phyloP scores from a whole-genome alignment of 2,888 invertebrate species.

The Blera fallax region DNA sequence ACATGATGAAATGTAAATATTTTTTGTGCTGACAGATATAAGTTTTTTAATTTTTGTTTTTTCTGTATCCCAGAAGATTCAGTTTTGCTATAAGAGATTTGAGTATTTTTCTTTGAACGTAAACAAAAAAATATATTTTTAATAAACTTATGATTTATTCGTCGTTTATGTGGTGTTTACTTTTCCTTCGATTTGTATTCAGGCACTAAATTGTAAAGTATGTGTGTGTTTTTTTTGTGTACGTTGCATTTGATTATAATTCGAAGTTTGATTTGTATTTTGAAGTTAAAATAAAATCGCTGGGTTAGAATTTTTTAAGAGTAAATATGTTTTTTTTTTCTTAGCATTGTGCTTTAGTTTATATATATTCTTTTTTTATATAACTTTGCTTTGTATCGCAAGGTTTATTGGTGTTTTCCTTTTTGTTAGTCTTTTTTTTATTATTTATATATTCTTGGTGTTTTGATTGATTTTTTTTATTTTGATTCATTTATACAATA shows the following conservation, averaged over 20 bases:
- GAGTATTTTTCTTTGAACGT: slow-evolving; percentile 16
- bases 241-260: slow-evolving; percentile 11
- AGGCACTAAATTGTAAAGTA: slow-evolving; percentile 66
- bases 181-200: slow-evolving; percentile 21
- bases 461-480: slow-evolving; percentile 26
- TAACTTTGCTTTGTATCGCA: slow-evolving; percentile 37
- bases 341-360: slow-evolving; percentile 25
- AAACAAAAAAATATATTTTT: background rate
- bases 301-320: slow-evolving; percentile 56
- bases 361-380: slow-evolving; percentile 9
- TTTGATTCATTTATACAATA: slow-evolving; percentile 17
- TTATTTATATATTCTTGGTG: slow-evolving; percentile 16
- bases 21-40: slow-evolving; percentile 8
- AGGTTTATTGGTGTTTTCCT: slow-evolving; percentile 41
- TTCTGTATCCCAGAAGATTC: background rate
- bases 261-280: slow-evolving; percentile 32
- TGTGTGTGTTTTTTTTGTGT: slow-evolving; percentile 20
- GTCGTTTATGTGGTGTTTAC: background rate
- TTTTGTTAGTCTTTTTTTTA: slow-evolving; percentile 39
- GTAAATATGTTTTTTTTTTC: slow-evolving; percentile 29
- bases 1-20: background rate
- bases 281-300: slow-evolving; percentile 50
- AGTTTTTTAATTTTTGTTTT: too few species aligned
- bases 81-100: too few species aligned
- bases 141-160: background rate